Evolutionary conservation across 2,113 vertebrate species (phyloP).

Genomic region (Nerophis lumbriciformis): DNA sequence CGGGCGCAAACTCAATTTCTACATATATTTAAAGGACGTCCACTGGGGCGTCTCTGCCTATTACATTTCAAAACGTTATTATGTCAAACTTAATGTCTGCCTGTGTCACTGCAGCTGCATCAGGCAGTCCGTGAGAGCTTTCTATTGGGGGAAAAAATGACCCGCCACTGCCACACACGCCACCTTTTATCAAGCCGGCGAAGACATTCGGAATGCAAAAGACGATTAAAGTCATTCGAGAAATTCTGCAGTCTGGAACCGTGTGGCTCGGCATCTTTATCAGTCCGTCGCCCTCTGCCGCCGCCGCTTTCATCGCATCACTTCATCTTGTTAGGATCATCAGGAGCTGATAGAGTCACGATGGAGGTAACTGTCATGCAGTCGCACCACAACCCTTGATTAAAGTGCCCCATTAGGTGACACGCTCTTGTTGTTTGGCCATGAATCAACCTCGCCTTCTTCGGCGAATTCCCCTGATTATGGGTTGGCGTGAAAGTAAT

Average conservation of each 20-base stretch:
- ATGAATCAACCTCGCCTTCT: constrained; percentile 33
- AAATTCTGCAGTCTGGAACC: constrained; percentile 44
- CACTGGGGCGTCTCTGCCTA: constrained; percentile 24
- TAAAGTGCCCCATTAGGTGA: constrained; percentile 51
- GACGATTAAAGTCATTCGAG: constrained; percentile 61
- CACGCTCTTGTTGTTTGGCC: constrained; percentile 27
- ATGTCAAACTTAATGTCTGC: constrained; percentile 5
- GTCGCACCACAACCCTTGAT: constrained; percentile 44
- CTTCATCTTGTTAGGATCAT: constrained; percentile 54
- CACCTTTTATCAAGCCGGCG: constrained; percentile 49
- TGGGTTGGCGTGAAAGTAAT: constrained; percentile 19
- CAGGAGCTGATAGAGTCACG: constrained; percentile 43
- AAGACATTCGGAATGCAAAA: constrained; percentile 58
- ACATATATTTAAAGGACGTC: constrained; percentile 46
- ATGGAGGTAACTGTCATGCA: constrained; percentile 52
- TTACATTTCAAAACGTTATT: constrained; percentile 35
- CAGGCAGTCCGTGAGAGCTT: constrained; percentile 6
- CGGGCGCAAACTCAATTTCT: constrained; percentile 47
- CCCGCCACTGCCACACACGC: constrained; percentile 35
- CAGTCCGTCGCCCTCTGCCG: constrained; percentile 17
- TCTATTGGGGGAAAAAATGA: constrained; percentile 29
- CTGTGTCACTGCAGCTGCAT: background rate
- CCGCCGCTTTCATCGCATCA: constrained; percentile 54
- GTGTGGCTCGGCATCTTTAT: constrained; percentile 40
- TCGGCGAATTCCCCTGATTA: constrained; percentile 24